These are phyloP conservation scores for Gallinago solitaria DNA, from an alignment of 2,797 vertebrate species.

Conservation along the genomic window DNA sequence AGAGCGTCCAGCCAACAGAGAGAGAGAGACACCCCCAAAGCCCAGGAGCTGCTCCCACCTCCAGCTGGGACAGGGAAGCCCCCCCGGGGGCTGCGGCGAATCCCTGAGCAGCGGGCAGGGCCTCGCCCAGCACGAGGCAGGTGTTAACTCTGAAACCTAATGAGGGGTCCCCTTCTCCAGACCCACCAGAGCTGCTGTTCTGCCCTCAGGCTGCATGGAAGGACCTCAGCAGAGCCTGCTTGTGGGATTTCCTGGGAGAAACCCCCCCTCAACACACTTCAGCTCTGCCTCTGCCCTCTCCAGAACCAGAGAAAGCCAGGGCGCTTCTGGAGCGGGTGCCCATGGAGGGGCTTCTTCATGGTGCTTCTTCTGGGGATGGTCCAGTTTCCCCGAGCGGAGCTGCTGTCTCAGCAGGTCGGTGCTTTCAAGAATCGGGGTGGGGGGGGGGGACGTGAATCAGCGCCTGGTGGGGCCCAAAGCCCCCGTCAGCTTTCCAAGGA, in stretches of 20 bases:
- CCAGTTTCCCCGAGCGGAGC: rapidly evolving
- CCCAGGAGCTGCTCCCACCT: neutral
- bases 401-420: neutral
- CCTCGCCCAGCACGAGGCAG: neutral
- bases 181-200: rapidly evolving
- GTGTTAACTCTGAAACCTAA: neutral
- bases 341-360: rapidly evolving
- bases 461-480: neutral
- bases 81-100: neutral
- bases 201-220: rapidly evolving
- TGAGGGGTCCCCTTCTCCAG: neutral
- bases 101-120: neutral
- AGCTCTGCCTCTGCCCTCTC: neutral
- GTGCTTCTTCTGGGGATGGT: rapidly evolving
- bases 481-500: constrained; percentile 15
- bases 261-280: rapidly evolving
- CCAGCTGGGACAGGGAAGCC: neutral
- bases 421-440: neutral
- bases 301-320: rapidly evolving
- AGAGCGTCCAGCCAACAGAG: no score
- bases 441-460: constrained; percentile 11
- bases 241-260: neutral
- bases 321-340: rapidly evolving
- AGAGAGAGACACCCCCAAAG: neutral
- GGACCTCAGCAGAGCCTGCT: rapidly evolving